phyloP scores from a whole-genome alignment of 1,140 invertebrate genomes.

The Leptonema lineaticorne region DNA sequence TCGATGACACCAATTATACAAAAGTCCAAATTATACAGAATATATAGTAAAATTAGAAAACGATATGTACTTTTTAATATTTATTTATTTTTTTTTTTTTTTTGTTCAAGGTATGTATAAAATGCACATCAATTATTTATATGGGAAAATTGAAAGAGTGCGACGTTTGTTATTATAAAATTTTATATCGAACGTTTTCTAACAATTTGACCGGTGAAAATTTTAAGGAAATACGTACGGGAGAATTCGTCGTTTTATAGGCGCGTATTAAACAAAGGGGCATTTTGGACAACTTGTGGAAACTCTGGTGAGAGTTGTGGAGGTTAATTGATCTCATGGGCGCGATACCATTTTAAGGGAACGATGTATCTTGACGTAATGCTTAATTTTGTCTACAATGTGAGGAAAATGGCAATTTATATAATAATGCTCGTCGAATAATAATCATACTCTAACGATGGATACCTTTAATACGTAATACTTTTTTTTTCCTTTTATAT shows the following conservation, averaged over 20 bases:
- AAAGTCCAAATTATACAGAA: neutral
- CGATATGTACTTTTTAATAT: neutral
- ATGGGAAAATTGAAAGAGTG: neutral
- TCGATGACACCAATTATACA: no score
- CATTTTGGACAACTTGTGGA: slow-evolving; percentile 7
- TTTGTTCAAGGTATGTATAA: slow-evolving; percentile 12
- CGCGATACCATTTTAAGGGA: slow-evolving; percentile 39
- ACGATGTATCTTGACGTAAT: slow-evolving; percentile 34
- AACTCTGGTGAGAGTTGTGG: slow-evolving; percentile 31
- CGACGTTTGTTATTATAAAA: neutral
- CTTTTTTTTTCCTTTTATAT: neutral
- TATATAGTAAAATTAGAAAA: neutral
- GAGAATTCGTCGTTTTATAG: no score
- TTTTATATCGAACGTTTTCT: neutral
- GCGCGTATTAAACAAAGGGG: slow-evolving; percentile 9
- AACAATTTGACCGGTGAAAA: neutral
- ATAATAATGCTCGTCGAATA: neutral
- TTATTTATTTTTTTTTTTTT: neutral
- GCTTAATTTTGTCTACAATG: slow-evolving; percentile 38
- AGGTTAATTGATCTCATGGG: slow-evolving; percentile 42
- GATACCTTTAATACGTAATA: no score
- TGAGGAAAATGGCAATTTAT: slow-evolving; percentile 19
- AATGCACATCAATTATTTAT: neutral
- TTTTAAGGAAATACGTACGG: neutral
- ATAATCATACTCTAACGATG: neutral